Evolutionary conservation across 2,888 invertebrate genomes (phyloP).

Genomic region (Nipponacmea schrenckii): DNA sequence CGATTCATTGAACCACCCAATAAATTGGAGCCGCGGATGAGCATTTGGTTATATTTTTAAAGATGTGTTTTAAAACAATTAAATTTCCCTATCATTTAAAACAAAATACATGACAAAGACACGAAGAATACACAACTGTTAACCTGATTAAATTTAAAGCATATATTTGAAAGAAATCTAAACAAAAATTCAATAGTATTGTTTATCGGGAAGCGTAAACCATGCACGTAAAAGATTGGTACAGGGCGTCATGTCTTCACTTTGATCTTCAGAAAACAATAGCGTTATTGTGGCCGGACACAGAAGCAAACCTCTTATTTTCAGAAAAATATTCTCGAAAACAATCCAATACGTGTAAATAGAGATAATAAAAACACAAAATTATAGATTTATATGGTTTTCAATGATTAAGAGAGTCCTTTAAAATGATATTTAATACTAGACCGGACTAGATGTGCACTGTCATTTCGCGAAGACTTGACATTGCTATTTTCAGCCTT

Average conservation of each 20-base stretch:
- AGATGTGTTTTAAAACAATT: not conserved
- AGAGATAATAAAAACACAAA: no score
- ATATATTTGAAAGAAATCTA: conserved; percentile 18
- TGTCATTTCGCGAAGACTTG: no score
- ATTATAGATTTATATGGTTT: no score
- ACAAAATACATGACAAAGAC: conserved; percentile 5
- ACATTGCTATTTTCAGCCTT: no score
- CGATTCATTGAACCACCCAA: no score
- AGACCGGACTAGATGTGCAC: no score
- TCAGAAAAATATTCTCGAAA: conserved; percentile 2
- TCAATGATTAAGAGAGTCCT: no score
- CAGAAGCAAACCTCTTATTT: not conserved
- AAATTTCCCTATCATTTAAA: not conserved
- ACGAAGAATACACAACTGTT: conserved; percentile 19
- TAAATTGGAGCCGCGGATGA: no score
- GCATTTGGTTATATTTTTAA: no score
- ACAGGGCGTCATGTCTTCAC: conserved; percentile 8
- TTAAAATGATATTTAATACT: no score
- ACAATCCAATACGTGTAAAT: not conserved
- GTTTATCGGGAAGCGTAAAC: conserved; percentile 16
- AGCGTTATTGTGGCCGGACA: conserved; percentile 14
- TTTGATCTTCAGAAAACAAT: conserved; percentile 21
- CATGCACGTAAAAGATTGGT: conserved; percentile 13
- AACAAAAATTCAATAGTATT: conserved; percentile 18
- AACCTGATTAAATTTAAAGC: conserved; percentile 25